Percentiles rank a stretch among this genome's conserved stretches.
These are phyloP conservation scores for Bursaphelenchus mucronatus DNA, from an alignment of 1,140 invertebrate genomes.

Conservation along the genomic window DNA sequence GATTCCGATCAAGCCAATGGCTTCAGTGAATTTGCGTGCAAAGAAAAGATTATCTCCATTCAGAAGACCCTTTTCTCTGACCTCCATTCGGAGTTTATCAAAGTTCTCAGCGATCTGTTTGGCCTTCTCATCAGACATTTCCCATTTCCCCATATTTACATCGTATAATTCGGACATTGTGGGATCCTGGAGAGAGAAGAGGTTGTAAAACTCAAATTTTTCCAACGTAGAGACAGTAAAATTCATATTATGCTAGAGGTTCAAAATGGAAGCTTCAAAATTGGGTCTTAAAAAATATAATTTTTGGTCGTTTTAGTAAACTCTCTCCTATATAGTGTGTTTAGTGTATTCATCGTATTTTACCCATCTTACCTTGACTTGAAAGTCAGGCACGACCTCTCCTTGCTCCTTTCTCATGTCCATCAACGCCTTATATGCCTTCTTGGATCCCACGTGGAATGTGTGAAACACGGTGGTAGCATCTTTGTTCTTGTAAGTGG, in stretches of 20 bases:
- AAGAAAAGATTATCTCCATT: constrained; percentile 48
- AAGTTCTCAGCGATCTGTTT: constrained; percentile 51
- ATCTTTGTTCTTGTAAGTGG: constrained; percentile 54
- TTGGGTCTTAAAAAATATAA: not conserved
- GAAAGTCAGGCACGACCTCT: constrained; percentile 27
- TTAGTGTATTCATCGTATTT: not conserved
- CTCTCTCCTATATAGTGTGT: constrained; percentile 14
- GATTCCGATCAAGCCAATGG: constrained; percentile 39
- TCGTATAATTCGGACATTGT: constrained; percentile 43
- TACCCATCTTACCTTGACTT: constrained; percentile 23
- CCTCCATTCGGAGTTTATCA: constrained; percentile 41
- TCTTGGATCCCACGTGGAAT: constrained; percentile 55
- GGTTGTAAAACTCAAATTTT: not conserved
- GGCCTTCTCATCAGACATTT: constrained; percentile 39
- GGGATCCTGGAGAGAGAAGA: constrained; percentile 24
- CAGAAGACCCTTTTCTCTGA: constrained; percentile 49
- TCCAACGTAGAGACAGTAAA: not conserved
- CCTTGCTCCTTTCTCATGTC: constrained; percentile 41
- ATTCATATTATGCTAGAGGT: constrained; percentile 16
- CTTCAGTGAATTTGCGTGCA: constrained; percentile 50
- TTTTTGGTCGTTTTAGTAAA: constrained; percentile 10
- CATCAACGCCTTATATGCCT: constrained; percentile 49
- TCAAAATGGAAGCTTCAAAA: not conserved
- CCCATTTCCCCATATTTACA: constrained; percentile 55
- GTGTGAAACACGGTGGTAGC: constrained; percentile 59